These are phyloP conservation scores for Apogon hyalosoma DNA, from an alignment of 2,797 vertebrate species.

Conservation along the genomic window DNA sequence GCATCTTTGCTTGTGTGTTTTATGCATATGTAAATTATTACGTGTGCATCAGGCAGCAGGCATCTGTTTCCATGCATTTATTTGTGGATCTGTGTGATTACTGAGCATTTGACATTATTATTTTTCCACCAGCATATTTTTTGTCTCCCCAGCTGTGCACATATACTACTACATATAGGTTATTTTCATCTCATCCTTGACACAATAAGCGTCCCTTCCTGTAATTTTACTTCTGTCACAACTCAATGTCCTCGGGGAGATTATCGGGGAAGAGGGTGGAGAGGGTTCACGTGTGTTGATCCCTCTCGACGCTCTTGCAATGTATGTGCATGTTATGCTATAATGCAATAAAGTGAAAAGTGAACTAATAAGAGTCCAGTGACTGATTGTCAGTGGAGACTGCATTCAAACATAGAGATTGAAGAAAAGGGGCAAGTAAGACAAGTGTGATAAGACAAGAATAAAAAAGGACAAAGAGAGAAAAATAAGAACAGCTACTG, in stretches of 20 bases:
- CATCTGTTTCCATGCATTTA: too few species aligned
- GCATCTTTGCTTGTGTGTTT: neutral
- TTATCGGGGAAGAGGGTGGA: neutral
- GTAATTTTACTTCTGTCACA: slow-evolving; percentile 20
- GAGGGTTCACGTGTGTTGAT: slow-evolving; percentile 14
- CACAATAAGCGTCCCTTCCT: slow-evolving; percentile 30
- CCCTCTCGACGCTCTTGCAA: neutral
- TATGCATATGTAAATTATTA: neutral
- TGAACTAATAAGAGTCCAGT: slow-evolving; percentile 2
- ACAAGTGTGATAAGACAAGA: slow-evolving; percentile 17
- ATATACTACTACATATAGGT: too few species aligned
- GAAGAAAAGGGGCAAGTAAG: neutral
- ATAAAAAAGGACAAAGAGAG: neutral
- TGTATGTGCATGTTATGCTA: neutral
- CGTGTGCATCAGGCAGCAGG: too few species aligned
- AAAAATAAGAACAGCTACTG: slow-evolving; percentile 4
- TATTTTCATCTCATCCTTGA: slow-evolving; percentile 15
- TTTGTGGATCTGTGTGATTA: too few species aligned
- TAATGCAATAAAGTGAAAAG: slow-evolving; percentile 24
- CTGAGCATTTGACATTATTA: too few species aligned
- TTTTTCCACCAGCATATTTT: too few species aligned
- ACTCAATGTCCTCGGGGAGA: too few species aligned
- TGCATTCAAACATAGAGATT: slow-evolving; percentile 27
- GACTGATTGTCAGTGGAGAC: slow-evolving; percentile 30
- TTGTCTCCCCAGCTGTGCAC: too few species aligned